A percentile compares a stretch with the other conserved stretches of the same genome.
These are phyloP conservation scores for Rissa tridactyla DNA, from an alignment of 2,113 vertebrate species.

Conservation along the genomic window DNA sequence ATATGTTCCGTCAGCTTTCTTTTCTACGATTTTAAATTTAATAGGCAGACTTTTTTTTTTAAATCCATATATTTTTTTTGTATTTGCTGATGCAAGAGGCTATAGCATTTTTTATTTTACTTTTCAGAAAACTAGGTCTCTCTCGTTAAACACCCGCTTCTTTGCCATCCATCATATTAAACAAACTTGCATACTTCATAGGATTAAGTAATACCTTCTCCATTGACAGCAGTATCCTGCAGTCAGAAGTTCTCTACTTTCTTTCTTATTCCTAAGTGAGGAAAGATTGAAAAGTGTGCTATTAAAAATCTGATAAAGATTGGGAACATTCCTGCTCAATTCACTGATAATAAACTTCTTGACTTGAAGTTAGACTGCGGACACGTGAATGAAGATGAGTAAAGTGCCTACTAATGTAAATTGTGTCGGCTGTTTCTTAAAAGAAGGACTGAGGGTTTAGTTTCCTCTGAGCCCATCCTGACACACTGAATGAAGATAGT, in stretches of 20 bases:
- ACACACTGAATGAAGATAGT: not conserved
- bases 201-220: not conserved
- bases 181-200: not conserved
- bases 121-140: not conserved
- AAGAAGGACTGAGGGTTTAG: not conserved
- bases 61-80: not conserved
- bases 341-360: not conserved
- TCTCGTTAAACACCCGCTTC: not conserved
- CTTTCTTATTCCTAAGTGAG: not conserved
- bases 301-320: not conserved
- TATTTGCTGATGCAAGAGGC: not conserved
- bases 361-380: not conserved
- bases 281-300: not conserved
- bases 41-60: not conserved
- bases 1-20: not conserved
- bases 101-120: not conserved
- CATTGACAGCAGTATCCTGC: not conserved
- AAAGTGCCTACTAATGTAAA: not conserved
- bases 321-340: not conserved
- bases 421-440: not conserved
- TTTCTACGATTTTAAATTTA: slow-evolving; percentile 21
- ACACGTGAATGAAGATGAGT: not conserved
- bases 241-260: not conserved
- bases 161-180: not conserved
- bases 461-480: not conserved